phyloP scores from a whole-genome alignment of 92 coral and sea anemone genomes.

The Palythoa caribaeorum region DNA sequence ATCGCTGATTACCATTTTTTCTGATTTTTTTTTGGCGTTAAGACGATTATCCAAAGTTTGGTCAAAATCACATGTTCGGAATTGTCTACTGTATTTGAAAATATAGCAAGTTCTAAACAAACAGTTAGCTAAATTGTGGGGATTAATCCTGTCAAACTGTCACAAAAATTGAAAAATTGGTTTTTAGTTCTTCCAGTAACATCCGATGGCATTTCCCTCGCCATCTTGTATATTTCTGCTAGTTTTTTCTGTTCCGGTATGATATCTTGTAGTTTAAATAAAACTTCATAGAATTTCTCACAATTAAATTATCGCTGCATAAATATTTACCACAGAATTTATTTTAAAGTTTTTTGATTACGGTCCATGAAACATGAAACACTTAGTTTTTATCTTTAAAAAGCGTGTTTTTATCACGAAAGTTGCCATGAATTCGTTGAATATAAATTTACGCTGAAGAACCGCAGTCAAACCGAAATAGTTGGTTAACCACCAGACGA shows the following conservation, averaged over 20 bases:
- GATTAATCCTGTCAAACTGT: slow-evolving; percentile 51
- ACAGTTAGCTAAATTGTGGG: slow-evolving; percentile 46
- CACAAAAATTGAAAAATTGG: slow-evolving; percentile 39
- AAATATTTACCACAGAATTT: not conserved
- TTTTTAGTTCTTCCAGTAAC: slow-evolving; percentile 7
- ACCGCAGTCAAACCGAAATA: not conserved
- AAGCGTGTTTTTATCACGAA: too few relatives aligned
- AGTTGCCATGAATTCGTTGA: too few relatives aligned
- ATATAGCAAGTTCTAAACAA: slow-evolving; percentile 29
- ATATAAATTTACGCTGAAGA: too few relatives aligned
- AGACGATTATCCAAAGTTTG: not conserved
- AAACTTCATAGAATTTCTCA: slow-evolving; percentile 21
- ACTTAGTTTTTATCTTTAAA: too few relatives aligned
- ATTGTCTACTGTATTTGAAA: slow-evolving; percentile 14
- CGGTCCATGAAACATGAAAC: too few relatives aligned
- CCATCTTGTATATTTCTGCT: not conserved
- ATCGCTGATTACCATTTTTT: not conserved
- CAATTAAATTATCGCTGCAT: slow-evolving; percentile 25
- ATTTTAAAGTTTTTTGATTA: too few relatives aligned
- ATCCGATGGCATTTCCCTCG: not conserved
- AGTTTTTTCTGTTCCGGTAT: not conserved
- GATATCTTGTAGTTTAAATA: not conserved
- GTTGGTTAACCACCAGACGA: not conserved
- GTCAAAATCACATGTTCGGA: not conserved
- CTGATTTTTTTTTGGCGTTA: slow-evolving; percentile 5